Evolutionary conservation across 35 echinoderm and acorn worm species (phyloP), one percentile per base, ranked within the genome.

Genomic region (Holothuria glaberrima): DNA sequence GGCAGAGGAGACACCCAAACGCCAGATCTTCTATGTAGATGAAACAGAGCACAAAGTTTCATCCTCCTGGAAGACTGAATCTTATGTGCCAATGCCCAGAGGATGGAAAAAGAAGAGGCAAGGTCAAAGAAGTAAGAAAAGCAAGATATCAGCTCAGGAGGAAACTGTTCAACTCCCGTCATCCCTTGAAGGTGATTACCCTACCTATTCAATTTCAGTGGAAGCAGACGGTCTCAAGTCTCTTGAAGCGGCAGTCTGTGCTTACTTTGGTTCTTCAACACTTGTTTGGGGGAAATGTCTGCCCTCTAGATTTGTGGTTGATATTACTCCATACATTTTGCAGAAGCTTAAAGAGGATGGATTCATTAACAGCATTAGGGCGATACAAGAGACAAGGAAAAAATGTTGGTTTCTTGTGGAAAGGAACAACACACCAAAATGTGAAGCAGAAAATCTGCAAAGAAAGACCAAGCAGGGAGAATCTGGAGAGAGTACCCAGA

Each of bases 361-460:
- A 21, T 84, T 61, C 31, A 22, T 10, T 5, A 36, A 61, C 14
- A 84, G 46, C 28, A 84, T 84, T 25, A 61, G 21, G 26, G 80
- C 54, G 31, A 84, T 62, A 29, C 33, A n/a, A 25, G 41, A 61
- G 80, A 17, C 28, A 57, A 84, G 57, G 57, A 84, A 84, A n/a
- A 52, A 84, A 22, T 84, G 59, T 27, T 84, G 54, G 80, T 30
- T 84, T 28, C 24, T 84, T 19, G 80, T 84, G 25, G 80, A 84
- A 26, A 38, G 80, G 34, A n/a, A 30, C 21, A 30, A 32, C 58
- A 63, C 50, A 54, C 50, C 50, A 54, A 54, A 0, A 12, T 54
- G 5, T 54, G 13, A 54, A 54, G 16, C 50, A 54, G 50, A 54
- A 17, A 54, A 54, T 0, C 13, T 54, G 12, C 50, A 54, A 54